phyloP scores from a whole-genome alignment of 2,797 vertebrate species.

The Notolabrus celidotus region DNA sequence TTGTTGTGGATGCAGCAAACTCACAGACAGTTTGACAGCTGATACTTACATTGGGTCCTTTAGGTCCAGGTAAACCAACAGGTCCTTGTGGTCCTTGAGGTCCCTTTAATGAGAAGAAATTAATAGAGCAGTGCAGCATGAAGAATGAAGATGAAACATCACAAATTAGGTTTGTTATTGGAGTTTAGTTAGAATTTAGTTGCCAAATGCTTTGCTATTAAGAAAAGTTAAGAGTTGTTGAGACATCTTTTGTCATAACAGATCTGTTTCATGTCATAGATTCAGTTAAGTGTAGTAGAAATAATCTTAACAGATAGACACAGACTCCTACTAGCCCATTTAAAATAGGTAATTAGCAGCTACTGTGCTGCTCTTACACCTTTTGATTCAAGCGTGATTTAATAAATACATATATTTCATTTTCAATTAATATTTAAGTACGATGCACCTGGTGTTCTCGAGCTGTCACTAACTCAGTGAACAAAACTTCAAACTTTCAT shows the following conservation, averaged over 20 bases:
- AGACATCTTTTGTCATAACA: not conserved
- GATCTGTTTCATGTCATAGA: not conserved
- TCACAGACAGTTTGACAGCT: slow-evolving; percentile 32
- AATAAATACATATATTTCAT: slow-evolving; percentile 15
- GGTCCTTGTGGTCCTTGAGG: slow-evolving; percentile 97
- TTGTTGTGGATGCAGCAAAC: slow-evolving; percentile 21
- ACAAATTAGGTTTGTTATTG: not conserved
- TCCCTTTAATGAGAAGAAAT: slow-evolving; percentile 85
- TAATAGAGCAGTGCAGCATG: not conserved
- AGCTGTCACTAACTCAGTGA: slow-evolving; percentile 17
- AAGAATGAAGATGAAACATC: slow-evolving; percentile 3
- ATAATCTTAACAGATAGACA: no score
- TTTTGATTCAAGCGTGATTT: slow-evolving; percentile 3
- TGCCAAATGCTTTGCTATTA: not conserved
- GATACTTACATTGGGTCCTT: slow-evolving; percentile 95
- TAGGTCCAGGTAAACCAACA: slow-evolving; percentile 95
- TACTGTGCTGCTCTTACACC: not conserved
- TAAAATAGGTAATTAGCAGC: no score
- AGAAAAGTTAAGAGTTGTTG: not conserved
- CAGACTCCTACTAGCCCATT: no score
- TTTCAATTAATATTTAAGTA: slow-evolving; percentile 13
- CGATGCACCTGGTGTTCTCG: slow-evolving; percentile 1
- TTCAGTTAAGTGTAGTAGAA: not conserved
- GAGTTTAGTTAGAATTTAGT: not conserved
- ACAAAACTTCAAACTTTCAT: slow-evolving; percentile 17